Base-by-base conservation (phyloP, 2,888 invertebrate species). In the Galerucella pusilla region DNA sequence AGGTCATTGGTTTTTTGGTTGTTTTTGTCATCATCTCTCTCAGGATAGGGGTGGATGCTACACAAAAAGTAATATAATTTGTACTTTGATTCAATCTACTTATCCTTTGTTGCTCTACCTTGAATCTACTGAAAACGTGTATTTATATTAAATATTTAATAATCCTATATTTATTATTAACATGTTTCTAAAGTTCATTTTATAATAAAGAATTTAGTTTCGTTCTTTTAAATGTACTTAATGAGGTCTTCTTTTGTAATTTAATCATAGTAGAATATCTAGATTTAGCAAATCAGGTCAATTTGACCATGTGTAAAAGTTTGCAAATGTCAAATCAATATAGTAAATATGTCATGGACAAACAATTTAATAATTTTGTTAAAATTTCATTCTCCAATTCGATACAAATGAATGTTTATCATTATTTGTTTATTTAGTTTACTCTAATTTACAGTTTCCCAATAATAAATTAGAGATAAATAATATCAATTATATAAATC, bases 301-400 rank as follows among this genome's bases (percentile, higher is more conserved):
- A 11, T 25, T 11, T 25, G 20, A 12, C 11, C 25, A 61, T 61
- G 35, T 35, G 10, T 28, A 14, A 64, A 64, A 45, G 14, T 45
- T 11, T 9, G 16, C 11, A n/a, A 64, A 64, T 64, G 64, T 42
- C 64, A 45, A 64, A 64, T 42, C 9, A 42, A 35, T 64, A 45
- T 11, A 16, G 35, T 6, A 45, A 64, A 64, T 64, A 16, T 64
- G 64, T 64, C 64, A 64, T 45, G 64, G 42, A 42, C 64, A 45
- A 9, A 42, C 45, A 42, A 45, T 42, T n/a, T n/a, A 16, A 14
- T 64, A 45, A 9, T 49, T 49, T 14, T 49, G 14, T 49, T 42
- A 11, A 45, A 42, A 42, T 45, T 42, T 42, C 7, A 42, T 42
- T 42, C 35, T 42, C 35, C 35, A 42, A 42, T 35, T 6, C 35